phyloP scores from a whole-genome alignment of 2,888 invertebrate genomes.

The Sphinx pinastri region DNA sequence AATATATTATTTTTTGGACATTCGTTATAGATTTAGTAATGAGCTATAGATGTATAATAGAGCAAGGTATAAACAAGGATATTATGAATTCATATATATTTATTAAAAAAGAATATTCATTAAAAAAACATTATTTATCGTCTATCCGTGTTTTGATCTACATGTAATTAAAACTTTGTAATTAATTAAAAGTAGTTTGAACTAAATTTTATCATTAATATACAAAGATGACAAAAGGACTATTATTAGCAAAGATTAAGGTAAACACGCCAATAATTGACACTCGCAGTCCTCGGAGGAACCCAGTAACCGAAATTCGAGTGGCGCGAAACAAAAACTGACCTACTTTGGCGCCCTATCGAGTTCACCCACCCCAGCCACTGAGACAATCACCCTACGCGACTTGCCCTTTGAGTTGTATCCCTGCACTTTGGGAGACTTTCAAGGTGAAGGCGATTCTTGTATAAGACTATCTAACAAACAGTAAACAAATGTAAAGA shows the following conservation, averaged over 20 bases:
- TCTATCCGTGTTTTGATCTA: not conserved
- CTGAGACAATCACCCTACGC: constrained; percentile 69
- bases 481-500: not conserved
- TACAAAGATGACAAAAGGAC: constrained; percentile 30
- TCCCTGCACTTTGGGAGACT: constrained; percentile 68
- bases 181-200: not conserved
- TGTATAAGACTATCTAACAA: not conserved
- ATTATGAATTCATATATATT: not conserved
- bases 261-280: constrained; percentile 50
- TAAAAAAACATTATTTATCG: not conserved
- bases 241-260: constrained; percentile 30
- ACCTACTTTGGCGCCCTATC: constrained; percentile 81
- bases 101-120: not conserved
- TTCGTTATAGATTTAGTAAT: not conserved
- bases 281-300: constrained; percentile 54
- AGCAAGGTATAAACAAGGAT: too few species aligned
- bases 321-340: constrained; percentile 83
- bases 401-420: constrained; percentile 66
- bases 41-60: not conserved
- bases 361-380: constrained; percentile 80
- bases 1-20: constrained; percentile 9
- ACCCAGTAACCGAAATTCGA: constrained; percentile 83
- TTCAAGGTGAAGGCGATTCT: constrained; percentile 56
- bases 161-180: not conserved
- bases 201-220: constrained; percentile 9